Base-by-base conservation (phyloP, 1,140 invertebrate genomes). In the Geopemphigus sp. region DNA sequence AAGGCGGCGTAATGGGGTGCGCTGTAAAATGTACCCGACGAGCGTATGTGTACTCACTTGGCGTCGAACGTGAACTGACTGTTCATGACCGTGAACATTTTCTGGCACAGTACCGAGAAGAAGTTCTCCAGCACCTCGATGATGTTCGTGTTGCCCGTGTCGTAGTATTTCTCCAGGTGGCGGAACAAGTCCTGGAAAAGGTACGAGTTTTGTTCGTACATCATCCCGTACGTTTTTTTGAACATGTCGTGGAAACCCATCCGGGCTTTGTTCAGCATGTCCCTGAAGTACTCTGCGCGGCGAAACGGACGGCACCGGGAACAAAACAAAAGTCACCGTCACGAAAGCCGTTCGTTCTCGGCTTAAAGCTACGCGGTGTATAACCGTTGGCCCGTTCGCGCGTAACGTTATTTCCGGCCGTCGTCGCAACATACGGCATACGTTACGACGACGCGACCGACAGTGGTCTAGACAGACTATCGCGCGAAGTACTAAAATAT, bases 31-130 rank as follows among this genome's bases (percentile, higher is more conserved):
- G 15, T 1, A 45, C 39, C 11, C 39, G 39, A 11, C 11, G 11
- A 11, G 5, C 47, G 26, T 26, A 24, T 15, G 19, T 29, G 11
- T 24, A 89, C 88, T 89, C 87, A 96, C 88, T 92, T 93, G 59
- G 93, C 91, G 85, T 95, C 91, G 84, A 98, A 96, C 61, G 88
- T 88, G 84, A 97, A 97, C 84, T 96, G 94, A 6, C 90, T 88
- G 86, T 98, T 98, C 81, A 98, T 87, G 32, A 98, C 95, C 0
- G 91, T 92, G 86, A 98, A 98, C 95, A 99, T 98, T 85, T 94
- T 95, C 85, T 96, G 92, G 84, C 98, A 96, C 0, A 98, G 90
- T 6, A 91, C 92, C 72, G 90, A 91, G 87, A 98, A 99, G 87
- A 99, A 99, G 80, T 90, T 90, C 82, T 98, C 93, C 91, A 98